A percentile compares a stretch with the other conserved stretches of the same genome.
phyloP scores from a whole-genome alignment of 35 echinoderm and acorn worm species.

The Apostichopus californicus region DNA sequence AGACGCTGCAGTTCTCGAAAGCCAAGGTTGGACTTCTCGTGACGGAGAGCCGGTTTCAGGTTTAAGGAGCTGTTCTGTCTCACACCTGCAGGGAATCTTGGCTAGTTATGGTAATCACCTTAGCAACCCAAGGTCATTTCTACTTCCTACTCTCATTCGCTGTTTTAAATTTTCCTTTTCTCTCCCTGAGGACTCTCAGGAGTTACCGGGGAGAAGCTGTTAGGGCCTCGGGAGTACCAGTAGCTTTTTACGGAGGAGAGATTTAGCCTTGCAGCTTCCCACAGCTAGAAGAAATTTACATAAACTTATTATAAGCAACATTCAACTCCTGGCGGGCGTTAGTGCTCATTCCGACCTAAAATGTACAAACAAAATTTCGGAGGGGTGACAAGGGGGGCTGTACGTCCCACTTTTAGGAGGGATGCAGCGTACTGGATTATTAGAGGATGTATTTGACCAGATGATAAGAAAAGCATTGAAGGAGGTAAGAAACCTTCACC shows the following conservation, averaged over 20 bases:
- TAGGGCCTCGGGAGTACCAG: neutral
- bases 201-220: neutral
- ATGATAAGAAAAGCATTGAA: too few relatives aligned
- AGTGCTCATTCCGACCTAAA: neutral
- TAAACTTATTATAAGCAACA: neutral
- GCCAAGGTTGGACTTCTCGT: neutral
- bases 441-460: too few relatives aligned
- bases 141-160: neutral
- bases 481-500: too few relatives aligned
- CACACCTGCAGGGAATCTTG: conserved; percentile 16
- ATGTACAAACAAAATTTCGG: neutral
- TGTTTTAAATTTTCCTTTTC: neutral
- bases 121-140: conserved; percentile 21
- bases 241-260: neutral
- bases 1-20: neutral
- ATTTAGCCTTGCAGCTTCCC: neutral
- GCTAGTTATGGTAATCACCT: conserved; percentile 18
- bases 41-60: neutral
- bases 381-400: too few relatives aligned
- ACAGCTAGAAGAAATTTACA: neutral
- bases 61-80: neutral
- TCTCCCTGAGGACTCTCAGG: neutral
- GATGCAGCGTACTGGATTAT: too few relatives aligned
- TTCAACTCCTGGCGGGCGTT: neutral
- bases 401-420: too few relatives aligned